These are phyloP conservation scores for Tachuris rubrigastra DNA, from an alignment of 2,113 vertebrate genomes.

Conservation along the genomic window DNA sequence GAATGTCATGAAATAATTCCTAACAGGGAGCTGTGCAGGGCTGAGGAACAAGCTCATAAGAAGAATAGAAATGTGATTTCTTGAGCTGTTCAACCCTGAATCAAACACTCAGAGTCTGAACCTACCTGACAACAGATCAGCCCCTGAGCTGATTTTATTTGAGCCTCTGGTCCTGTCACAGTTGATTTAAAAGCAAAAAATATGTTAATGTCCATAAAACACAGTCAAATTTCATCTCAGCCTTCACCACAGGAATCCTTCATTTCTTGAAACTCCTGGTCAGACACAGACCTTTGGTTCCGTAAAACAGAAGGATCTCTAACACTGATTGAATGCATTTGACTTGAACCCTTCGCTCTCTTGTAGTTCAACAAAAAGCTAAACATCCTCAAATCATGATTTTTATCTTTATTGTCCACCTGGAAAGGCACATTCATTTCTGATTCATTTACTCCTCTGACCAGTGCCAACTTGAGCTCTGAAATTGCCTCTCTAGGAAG, in stretches of 20 bases:
- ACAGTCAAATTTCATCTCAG: background rate
- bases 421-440: background rate
- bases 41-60: background rate
- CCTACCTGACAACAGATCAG: background rate
- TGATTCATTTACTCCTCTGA: background rate
- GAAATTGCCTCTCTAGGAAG: background rate
- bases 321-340: background rate
- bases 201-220: background rate
- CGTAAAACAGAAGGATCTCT: background rate
- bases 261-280: background rate
- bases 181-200: background rate
- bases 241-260: background rate
- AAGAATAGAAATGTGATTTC: background rate
- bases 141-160: background rate
- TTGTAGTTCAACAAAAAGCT: background rate
- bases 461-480: background rate
- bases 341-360: background rate
- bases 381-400: background rate
- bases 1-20: conserved; percentile 50
- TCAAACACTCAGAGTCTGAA: background rate
- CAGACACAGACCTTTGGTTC: background rate
- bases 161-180: background rate
- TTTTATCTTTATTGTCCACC: background rate
- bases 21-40: background rate
- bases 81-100: background rate